Evolutionary conservation across 2,888 invertebrate genomes (phyloP).

Genomic region (Dryobotodes eremita): DNA sequence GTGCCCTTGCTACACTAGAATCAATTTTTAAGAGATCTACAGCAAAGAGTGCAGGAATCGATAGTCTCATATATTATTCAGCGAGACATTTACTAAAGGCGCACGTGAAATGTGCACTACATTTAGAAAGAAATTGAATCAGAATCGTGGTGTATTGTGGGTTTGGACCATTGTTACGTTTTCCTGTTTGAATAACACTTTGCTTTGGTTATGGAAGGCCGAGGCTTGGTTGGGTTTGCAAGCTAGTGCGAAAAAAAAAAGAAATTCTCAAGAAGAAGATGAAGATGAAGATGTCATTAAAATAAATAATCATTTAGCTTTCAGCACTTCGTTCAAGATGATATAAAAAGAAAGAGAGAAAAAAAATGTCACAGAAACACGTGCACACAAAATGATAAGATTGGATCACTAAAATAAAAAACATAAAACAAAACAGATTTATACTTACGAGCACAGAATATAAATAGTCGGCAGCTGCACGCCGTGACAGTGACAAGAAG

Average conservation of each 20-base stretch:
- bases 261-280: no score
- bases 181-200: conserved; percentile 19
- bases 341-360: neutral
- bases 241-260: neutral
- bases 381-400: no score
- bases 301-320: conserved; percentile 15
- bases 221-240: neutral
- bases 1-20: conserved; percentile 15
- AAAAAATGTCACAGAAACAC: no score
- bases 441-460: no score
- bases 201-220: conserved; percentile 2
- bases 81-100: conserved; percentile 45
- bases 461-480: no score
- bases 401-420: no score
- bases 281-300: conserved; percentile 28
- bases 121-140: conserved; percentile 25
- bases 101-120: conserved; percentile 40
- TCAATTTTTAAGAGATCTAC: conserved; percentile 39
- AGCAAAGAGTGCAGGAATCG: conserved; percentile 50
- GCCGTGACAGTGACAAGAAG: no score
- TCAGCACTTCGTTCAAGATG: neutral
- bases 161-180: neutral
- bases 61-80: conserved; percentile 59
- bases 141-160: neutral
- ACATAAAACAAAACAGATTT: no score